These are phyloP conservation scores for Campoplex nolae DNA, from an alignment of 2,888 invertebrate genomes.

Conservation along the genomic window DNA sequence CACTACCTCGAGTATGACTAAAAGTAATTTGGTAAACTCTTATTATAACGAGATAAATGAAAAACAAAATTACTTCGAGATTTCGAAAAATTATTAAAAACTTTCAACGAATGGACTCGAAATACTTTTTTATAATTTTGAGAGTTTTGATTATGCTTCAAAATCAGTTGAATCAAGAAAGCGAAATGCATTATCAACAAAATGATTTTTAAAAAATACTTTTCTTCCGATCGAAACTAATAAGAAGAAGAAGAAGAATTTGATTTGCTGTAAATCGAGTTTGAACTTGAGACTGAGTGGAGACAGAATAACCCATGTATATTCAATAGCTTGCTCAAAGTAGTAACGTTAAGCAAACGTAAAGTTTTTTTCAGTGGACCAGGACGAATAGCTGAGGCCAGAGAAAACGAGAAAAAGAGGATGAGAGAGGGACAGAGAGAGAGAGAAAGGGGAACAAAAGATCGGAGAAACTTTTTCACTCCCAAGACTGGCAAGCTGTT, in stretches of 20 bases:
- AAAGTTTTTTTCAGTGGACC: neutral
- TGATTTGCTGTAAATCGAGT: neutral
- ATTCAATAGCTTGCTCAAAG: slow-evolving; percentile 25
- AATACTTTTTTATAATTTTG: neutral
- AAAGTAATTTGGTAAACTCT: neutral
- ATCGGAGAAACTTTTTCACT: slow-evolving; percentile 28
- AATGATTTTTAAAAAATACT: neutral
- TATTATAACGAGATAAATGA: neutral
- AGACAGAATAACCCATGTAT: neutral
- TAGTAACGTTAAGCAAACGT: slow-evolving; percentile 28
- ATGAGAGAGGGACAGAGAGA: neutral
- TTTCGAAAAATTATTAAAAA: too few species aligned
- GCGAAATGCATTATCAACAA: neutral
- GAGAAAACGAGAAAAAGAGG: neutral
- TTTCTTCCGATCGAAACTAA: neutral
- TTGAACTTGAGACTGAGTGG: neutral
- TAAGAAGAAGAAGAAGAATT: too few species aligned
- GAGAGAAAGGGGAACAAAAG: neutral
- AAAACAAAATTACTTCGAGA: too few species aligned
- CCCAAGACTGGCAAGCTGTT: slow-evolving; percentile 5
- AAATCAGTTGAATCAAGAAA: neutral
- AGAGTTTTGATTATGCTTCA: neutral
- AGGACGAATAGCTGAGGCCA: neutral
- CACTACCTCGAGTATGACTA: neutral
- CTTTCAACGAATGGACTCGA: too few species aligned